A percentile compares a stretch with the other conserved stretches of the same genome.
Conservation (phyloP, 2,113 vertebrate species). For the Ammospiza caudacuta region DNA sequence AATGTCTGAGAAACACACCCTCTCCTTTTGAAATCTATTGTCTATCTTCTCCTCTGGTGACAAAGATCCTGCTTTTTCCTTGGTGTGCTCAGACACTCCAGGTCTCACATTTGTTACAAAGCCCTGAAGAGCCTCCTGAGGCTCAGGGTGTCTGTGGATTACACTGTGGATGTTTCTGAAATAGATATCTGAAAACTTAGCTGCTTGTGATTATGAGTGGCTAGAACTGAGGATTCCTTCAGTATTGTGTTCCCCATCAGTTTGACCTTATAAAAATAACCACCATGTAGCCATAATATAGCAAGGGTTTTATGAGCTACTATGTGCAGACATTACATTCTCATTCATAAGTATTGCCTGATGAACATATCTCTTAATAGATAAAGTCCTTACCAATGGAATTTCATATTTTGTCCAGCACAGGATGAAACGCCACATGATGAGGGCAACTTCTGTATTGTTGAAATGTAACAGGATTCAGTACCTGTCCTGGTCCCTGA, state of each 20-base stretch:
- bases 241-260: background rate
- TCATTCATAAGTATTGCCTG: background rate
- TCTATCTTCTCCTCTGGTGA: background rate
- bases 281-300: background rate
- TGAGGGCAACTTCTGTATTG: background rate
- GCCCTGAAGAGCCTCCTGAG: background rate
- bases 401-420: background rate
- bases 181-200: background rate
- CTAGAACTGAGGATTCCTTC: background rate
- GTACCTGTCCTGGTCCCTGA: background rate
- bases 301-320: background rate
- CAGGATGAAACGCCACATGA: rapidly evolving
- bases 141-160: background rate
- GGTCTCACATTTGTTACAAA: background rate
- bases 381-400: background rate
- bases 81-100: background rate
- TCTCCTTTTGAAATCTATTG: background rate
- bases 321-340: background rate
- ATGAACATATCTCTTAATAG: background rate
- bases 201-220: background rate
- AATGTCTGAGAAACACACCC: background rate
- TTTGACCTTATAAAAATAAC: background rate
- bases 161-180: background rate
- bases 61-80: background rate
- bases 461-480: background rate